These are phyloP conservation scores for Protonibea diacanthus DNA, from an alignment of 2,797 vertebrate species.

Conservation along the genomic window DNA sequence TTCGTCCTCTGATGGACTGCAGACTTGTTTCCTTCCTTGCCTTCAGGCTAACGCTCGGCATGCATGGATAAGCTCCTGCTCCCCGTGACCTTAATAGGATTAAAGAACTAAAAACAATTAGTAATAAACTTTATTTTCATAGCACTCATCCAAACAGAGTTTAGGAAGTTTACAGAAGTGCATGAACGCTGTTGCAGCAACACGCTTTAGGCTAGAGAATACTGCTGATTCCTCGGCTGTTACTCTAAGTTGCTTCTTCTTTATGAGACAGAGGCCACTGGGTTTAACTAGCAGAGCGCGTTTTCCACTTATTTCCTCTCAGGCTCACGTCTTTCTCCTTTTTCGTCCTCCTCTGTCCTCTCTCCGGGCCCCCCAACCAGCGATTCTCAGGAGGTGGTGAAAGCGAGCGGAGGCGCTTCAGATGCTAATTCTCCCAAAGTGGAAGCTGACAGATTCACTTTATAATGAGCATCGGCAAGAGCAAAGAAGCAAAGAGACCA, in stretches of 20 bases:
- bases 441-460: slow-evolving; percentile 71
- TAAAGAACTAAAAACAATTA: slow-evolving; percentile 61
- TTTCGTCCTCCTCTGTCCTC: slow-evolving; percentile 30
- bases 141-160: slow-evolving; percentile 37
- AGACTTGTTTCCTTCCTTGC: slow-evolving; percentile 32
- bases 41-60: slow-evolving; percentile 35
- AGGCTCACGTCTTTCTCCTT: slow-evolving; percentile 50
- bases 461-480: slow-evolving; percentile 66
- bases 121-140: slow-evolving; percentile 61
- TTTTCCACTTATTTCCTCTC: slow-evolving; percentile 49
- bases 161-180: slow-evolving; percentile 53
- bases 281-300: slow-evolving; percentile 62
- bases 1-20: slow-evolving; percentile 35
- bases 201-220: slow-evolving; percentile 34
- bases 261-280: slow-evolving; percentile 62
- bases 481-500: slow-evolving; percentile 53
- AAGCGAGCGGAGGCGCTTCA: slow-evolving; percentile 57
- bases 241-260: slow-evolving; percentile 34
- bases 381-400: slow-evolving; percentile 37
- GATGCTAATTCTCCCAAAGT: slow-evolving; percentile 75
- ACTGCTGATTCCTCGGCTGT: slow-evolving; percentile 45
- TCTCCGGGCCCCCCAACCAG: slow-evolving; percentile 39
- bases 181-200: slow-evolving; percentile 26
- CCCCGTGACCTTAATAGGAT: slow-evolving; percentile 56
- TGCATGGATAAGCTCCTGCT: slow-evolving; percentile 50